phyloP scores from a whole-genome alignment of 2,888 invertebrate genomes.

The Tiphia femorata region DNA sequence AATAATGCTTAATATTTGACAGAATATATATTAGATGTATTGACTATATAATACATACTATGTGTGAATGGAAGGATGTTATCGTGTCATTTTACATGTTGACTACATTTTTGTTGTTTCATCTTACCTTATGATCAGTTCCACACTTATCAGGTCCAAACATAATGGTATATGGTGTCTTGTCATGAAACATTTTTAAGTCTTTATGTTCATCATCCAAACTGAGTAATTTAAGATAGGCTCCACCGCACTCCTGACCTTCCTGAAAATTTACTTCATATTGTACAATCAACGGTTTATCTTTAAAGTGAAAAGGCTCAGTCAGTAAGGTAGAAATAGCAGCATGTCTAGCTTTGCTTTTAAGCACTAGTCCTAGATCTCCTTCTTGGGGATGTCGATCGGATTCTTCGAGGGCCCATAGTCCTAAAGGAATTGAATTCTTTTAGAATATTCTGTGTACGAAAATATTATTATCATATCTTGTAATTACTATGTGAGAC shows the following conservation, averaged over 20 bases:
- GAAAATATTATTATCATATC: neutral
- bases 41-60: neutral
- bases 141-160: conserved; percentile 99
- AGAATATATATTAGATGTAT: conserved; percentile 49
- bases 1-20: neutral
- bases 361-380: conserved; percentile 90
- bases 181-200: conserved; percentile 89
- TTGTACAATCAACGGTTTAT: conserved; percentile 90
- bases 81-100: too few relatives aligned
- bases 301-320: conserved; percentile 85
- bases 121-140: conserved; percentile 89
- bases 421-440: conserved; percentile 64
- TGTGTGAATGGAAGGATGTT: neutral
- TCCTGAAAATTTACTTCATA: conserved; percentile 95
- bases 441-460: neutral
- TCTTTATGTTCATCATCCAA: conserved; percentile 78
- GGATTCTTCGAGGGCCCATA: conserved; percentile 82
- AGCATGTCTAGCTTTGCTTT: conserved; percentile 96
- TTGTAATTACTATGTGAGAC: too few relatives aligned
- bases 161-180: conserved; percentile 98
- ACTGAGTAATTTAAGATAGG: conserved; percentile 94
- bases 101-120: neutral
- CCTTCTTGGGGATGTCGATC: conserved; percentile 82
- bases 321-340: conserved; percentile 87
- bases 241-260: conserved; percentile 98